These are phyloP conservation scores for Iguana delicatissima DNA, from an alignment of 2,797 vertebrate species.

Conservation along the genomic window DNA sequence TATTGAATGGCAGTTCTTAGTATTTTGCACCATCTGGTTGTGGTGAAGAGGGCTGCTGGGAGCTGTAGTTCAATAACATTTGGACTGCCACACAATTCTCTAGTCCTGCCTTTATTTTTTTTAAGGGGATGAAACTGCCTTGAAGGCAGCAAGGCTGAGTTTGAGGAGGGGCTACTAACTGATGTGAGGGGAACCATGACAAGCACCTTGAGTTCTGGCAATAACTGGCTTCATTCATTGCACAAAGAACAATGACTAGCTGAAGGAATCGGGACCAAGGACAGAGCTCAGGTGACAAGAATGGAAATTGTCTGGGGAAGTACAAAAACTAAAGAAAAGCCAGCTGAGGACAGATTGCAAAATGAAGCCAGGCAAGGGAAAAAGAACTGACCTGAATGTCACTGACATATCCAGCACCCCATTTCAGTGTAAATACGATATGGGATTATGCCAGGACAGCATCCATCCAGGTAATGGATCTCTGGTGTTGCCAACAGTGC, in stretches of 20 bases:
- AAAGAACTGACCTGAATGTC: neutral
- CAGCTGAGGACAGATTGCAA: no score
- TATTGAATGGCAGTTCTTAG: no score
- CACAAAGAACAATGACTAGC: neutral
- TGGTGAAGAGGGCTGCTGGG: no score
- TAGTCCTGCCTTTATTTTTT: neutral
- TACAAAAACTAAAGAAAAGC: neutral
- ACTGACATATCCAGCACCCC: neutral
- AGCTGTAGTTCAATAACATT: no score
- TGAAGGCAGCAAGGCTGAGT: neutral
- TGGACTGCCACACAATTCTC: no score
- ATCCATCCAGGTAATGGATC: neutral
- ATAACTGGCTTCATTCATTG: neutral
- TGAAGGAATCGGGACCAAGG: neutral
- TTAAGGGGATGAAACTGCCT: no score
- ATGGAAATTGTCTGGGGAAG: neutral
- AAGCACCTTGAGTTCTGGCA: neutral
- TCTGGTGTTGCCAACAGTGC: neutral
- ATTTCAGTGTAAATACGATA: neutral
- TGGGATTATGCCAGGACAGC: neutral
- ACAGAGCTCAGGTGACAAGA: neutral
- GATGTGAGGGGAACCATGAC: no score
- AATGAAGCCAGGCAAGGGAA: neutral
- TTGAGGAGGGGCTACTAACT: no score
- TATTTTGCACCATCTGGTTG: no score